phyloP scores from a whole-genome alignment of 1,140 invertebrate genomes.

The Drosophila mauritiana region DNA sequence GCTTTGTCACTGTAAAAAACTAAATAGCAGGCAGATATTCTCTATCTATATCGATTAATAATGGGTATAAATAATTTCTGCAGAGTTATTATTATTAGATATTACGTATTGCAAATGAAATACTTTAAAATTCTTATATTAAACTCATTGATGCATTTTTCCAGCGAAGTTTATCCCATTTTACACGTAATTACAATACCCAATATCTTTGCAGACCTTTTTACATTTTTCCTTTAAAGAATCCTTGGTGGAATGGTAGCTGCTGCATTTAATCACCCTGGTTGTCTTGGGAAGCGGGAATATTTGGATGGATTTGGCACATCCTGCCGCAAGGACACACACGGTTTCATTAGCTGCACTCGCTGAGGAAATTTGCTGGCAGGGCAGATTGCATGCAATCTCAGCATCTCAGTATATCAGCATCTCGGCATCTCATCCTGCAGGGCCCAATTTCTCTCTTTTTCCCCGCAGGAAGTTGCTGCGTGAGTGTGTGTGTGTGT shows the following conservation, averaged over 20 bases:
- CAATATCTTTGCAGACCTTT: slow-evolving; percentile 32
- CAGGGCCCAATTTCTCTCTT: slow-evolving; percentile 54
- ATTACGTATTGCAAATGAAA: too few relatives aligned
- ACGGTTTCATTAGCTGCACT: slow-evolving; percentile 72
- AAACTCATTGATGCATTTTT: not conserved
- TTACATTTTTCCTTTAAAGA: slow-evolving; percentile 20
- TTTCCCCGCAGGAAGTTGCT: slow-evolving; percentile 11
- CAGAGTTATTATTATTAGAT: too few relatives aligned
- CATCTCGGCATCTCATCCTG: slow-evolving; percentile 58
- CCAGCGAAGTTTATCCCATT: slow-evolving; percentile 8
- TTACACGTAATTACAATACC: slow-evolving; percentile 55
- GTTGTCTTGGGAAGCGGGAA: slow-evolving; percentile 27
- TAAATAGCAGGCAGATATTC: not conserved
- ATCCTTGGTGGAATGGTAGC: slow-evolving; percentile 18
- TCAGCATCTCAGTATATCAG: slow-evolving; percentile 49
- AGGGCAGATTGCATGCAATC: slow-evolving; percentile 79
- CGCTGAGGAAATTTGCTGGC: slow-evolving; percentile 71
- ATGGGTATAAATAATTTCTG: too few relatives aligned
- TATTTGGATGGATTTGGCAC: slow-evolving; percentile 44
- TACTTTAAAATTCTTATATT: not conserved
- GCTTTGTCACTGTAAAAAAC: slow-evolving; percentile 12
- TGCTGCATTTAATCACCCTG: slow-evolving; percentile 35
- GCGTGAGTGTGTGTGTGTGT: slow-evolving; percentile 6
- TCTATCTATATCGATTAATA: too few relatives aligned
- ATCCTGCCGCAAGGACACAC: slow-evolving; percentile 34